These are phyloP conservation scores for Lithophane socia DNA, from an alignment of 2,888 invertebrate genomes.

Conservation along the genomic window DNA sequence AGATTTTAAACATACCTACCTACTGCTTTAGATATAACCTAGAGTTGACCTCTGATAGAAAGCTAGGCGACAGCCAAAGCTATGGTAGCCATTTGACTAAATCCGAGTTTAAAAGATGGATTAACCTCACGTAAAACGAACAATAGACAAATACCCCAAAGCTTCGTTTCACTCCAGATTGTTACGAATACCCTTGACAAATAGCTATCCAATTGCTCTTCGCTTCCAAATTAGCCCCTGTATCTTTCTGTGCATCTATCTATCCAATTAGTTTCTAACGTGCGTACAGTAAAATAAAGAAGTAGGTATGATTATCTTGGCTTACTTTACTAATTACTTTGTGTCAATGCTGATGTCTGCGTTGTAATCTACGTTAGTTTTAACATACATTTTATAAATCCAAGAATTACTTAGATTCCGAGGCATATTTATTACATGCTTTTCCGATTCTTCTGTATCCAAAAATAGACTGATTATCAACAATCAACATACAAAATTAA, in stretches of 20 bases:
- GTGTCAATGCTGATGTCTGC: not conserved
- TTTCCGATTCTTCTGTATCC: not conserved
- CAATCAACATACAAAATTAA: not conserved
- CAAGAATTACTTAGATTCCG: not conserved
- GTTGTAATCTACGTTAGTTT: not conserved
- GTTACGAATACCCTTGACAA: not conserved
- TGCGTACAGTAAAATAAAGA: conserved; percentile 3
- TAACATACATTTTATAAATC: not conserved
- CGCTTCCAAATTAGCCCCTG: not conserved
- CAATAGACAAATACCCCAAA: not conserved
- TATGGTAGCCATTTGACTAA: not conserved
- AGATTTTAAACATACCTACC: not conserved
- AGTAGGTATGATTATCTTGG: not conserved
- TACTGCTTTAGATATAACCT: not conserved
- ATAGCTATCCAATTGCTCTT: conserved; percentile 7
- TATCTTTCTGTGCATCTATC: not conserved
- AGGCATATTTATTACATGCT: not conserved
- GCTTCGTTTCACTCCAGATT: not conserved
- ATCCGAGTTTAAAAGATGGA: not conserved
- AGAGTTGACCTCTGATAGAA: not conserved
- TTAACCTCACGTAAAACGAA: not conserved
- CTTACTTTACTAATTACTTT: not conserved
- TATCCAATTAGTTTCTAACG: not conserved
- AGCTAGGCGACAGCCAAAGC: not conserved
- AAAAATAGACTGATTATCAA: not conserved